Evolutionary conservation across 1,140 invertebrate species (phyloP), one percentile per base, ranked within the genome.

Genomic region (Diorhabda elongata): DNA sequence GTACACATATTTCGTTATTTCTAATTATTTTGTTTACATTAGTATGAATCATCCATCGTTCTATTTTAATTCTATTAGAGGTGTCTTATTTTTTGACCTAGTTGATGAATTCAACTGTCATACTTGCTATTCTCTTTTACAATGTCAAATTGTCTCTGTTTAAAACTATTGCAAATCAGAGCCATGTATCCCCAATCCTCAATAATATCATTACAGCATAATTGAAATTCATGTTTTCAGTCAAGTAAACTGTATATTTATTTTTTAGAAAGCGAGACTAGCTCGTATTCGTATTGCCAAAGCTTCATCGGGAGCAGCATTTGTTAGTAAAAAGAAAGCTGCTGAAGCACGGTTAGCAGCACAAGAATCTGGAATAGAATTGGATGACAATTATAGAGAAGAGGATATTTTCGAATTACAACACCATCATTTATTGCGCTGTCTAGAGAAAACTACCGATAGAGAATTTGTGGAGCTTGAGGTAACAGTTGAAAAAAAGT

Each of bases 321-420:
- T 99, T 83, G 94, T 98, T 63, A 95, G 89, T 80, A 98, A 98
- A 85, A 99, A 99, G 89, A 98, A 98, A 81, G 96, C 96, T n/a
- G 95, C 95, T 2, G 97, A 99, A 81, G 96, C 97, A 4, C 85
- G 95, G 63, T 83, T 96, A 71, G 94, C 94, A 57, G 95, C 94
- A 42, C 92, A 94, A 82, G 94, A 96, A 84, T 93, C 92, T 44
- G 94, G 94, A 61, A 87, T 94, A 75, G 92, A 94, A 77, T 84
- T 95, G 72, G 94, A 96, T 77, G 95, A 97, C 67, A 90, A 88
- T 76, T 92, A 91, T 76, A 88, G 91, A 76, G 94, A 97, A 80
- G 95, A 98, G 80, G 97, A 99, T 82, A 97, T 99, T 76, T 98
- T 99, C 84, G 96, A 99, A 82, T 85, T 99, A 82, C 98, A 99